These are phyloP conservation scores for Diorhabda sublineata DNA, from an alignment of 1,140 invertebrate genomes.

Conservation along the genomic window DNA sequence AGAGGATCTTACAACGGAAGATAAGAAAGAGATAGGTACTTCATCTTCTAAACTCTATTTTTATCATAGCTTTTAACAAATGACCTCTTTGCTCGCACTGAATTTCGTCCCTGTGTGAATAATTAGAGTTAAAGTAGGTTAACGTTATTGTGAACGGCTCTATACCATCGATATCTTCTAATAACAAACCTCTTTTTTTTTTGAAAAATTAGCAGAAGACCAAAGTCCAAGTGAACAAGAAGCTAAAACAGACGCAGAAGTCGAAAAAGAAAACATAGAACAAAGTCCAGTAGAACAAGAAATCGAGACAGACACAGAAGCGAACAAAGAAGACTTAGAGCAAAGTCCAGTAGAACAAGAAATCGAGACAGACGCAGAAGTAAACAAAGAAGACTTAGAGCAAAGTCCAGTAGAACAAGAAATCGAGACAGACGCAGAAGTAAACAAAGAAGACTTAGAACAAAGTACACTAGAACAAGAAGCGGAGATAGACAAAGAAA, in stretches of 20 bases:
- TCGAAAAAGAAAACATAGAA: neutral
- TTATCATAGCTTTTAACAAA: too few relatives aligned
- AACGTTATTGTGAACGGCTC: too few relatives aligned
- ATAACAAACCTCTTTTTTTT: too few relatives aligned
- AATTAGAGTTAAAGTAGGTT: too few relatives aligned
- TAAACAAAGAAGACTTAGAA: neutral
- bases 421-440: neutral
- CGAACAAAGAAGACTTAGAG: neutral
- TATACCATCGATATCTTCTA: too few relatives aligned
- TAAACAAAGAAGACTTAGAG: neutral
- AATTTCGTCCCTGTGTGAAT: too few relatives aligned
- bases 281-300: constrained; percentile 12
- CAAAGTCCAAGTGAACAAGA: neutral
- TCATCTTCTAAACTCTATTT: too few relatives aligned
- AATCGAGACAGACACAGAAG: neutral
- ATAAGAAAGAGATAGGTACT: neutral
- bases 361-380: neutral
- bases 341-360: neutral
- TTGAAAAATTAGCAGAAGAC: too few relatives aligned
- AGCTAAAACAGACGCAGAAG: neutral
- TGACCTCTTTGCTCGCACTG: too few relatives aligned
- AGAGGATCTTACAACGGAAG: neutral
- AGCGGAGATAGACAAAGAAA: neutral
- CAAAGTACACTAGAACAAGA: neutral
- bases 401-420: neutral